Percentiles rank a stretch among this genome's conserved stretches.
phyloP scores from a whole-genome alignment of 1,140 invertebrate species.

The Cherax destructor region DNA sequence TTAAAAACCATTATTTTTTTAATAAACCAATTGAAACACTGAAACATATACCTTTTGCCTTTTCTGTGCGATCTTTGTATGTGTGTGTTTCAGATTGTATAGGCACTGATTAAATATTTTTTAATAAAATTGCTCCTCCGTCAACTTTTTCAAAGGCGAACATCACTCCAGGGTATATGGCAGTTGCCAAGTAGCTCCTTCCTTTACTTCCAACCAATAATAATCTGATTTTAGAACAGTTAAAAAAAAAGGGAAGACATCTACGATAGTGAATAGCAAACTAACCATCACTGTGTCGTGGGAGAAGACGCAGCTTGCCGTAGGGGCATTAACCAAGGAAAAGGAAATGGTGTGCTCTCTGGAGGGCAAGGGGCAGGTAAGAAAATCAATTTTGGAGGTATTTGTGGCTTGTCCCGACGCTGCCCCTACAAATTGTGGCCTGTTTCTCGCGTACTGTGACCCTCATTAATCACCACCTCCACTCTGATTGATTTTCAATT shows the following conservation, averaged over 20 bases:
- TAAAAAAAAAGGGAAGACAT: too few species aligned
- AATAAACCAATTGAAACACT: too few species aligned
- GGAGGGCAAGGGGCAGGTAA: constrained; percentile 34
- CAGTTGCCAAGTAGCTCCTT: constrained; percentile 29
- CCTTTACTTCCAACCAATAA: not conserved
- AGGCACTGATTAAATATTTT: too few species aligned
- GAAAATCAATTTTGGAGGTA: constrained; percentile 66
- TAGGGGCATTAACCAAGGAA: not conserved
- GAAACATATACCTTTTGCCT: too few species aligned
- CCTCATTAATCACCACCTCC: constrained; percentile 54
- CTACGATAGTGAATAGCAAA: too few species aligned
- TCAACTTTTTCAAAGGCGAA: constrained; percentile 6
- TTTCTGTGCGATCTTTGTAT: too few species aligned
- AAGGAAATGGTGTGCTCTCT: not conserved
- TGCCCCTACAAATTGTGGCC: constrained; percentile 55
- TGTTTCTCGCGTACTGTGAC: constrained; percentile 62
- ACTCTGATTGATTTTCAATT: constrained; percentile 58
- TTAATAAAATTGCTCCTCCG: too few species aligned
- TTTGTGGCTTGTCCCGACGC: constrained; percentile 37
- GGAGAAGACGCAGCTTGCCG: not conserved
- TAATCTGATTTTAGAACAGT: too few species aligned
- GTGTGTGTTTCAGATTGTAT: too few species aligned
- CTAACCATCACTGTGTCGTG: too few species aligned
- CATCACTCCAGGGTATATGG: constrained; percentile 10
- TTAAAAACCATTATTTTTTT: too few species aligned